Base-by-base conservation (phyloP, 2,888 invertebrate species). In the Drosophila pseudotalamancana region DNA sequence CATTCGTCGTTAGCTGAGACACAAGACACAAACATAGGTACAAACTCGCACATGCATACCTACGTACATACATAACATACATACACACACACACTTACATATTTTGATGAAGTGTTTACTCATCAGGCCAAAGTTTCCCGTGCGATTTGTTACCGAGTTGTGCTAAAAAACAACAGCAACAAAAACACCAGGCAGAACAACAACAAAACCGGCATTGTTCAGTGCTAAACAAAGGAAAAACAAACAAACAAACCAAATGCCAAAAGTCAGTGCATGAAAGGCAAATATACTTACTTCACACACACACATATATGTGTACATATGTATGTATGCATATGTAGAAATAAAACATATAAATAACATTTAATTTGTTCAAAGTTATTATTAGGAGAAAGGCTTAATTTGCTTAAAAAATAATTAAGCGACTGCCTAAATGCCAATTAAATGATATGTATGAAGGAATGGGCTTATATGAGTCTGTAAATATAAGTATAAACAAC, bases 61-160 rank as follows among this genome's bases (percentile, higher is more conserved):
- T 18, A 19, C 4, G 1, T 6, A 23, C 11, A 14, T 3, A 18
- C 16, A 2, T 12, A 9, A n/a, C 4, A 19, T 4, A 8, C 16
- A n/a, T 6, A 4, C 8, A n/a, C 6, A 1, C 29, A 1, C 1
- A 1, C n/a, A 3, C 6, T 6, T 16, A 29, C 12, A 45, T 46
- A 54, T 37, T 42, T 34, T 16, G 14, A 23, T 27, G 37, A 29
- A 61, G 9, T 49, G 46, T 16, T 35, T 54, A 68, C 35, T 70
- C 69, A 68, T 61, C 37, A n/a, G 72, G 29, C 21, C 65, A 75
- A 64, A 64, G 72, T 57, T 53, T 54, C 35, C 50, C 42, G 45
- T 29, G n/a, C 12, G 25, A 37, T 56, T 54, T 61, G 14, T 32
- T 54, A 40, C 31, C 25, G 12, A 29, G 43, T 34, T 34, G 45